phyloP scores from a whole-genome alignment of 2,797 vertebrate species.

The Acrocephalus scirpaceus region DNA sequence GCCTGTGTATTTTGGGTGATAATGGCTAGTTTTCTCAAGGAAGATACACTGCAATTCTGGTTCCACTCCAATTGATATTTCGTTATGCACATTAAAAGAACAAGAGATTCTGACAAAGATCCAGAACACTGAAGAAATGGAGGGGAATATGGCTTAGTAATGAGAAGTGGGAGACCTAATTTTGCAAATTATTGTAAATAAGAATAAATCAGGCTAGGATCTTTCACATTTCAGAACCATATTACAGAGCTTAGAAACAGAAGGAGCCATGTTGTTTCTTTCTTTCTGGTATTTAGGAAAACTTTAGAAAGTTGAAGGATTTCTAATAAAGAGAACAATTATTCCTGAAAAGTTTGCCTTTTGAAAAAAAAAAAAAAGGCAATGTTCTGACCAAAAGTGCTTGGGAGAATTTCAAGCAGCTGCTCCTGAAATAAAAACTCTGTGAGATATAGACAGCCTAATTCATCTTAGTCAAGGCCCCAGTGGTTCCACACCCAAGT shows the following conservation, averaged over 20 bases:
- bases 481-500: neutral
- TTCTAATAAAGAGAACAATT: neutral
- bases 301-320: neutral
- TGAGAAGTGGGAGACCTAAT: neutral
- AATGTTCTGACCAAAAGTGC: neutral
- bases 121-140: neutral
- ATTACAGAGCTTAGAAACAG: neutral
- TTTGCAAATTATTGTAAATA: neutral
- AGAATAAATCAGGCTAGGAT: neutral
- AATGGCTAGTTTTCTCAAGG: neutral
- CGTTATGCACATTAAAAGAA: neutral
- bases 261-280: neutral
- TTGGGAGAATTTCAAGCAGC: conserved; percentile 36
- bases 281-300: neutral
- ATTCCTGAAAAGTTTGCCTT: neutral
- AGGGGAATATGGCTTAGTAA: neutral
- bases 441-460: neutral
- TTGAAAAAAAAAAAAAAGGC: neutral
- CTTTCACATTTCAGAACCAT: neutral
- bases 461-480: conserved; percentile 33
- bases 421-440: conserved; percentile 7
- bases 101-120: neutral
- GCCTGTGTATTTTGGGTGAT: neutral
- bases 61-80: neutral
- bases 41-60: neutral